These are phyloP conservation scores for Trematocara stigmaticum DNA, from an alignment of 2,113 vertebrate species.

Conservation along the genomic window DNA sequence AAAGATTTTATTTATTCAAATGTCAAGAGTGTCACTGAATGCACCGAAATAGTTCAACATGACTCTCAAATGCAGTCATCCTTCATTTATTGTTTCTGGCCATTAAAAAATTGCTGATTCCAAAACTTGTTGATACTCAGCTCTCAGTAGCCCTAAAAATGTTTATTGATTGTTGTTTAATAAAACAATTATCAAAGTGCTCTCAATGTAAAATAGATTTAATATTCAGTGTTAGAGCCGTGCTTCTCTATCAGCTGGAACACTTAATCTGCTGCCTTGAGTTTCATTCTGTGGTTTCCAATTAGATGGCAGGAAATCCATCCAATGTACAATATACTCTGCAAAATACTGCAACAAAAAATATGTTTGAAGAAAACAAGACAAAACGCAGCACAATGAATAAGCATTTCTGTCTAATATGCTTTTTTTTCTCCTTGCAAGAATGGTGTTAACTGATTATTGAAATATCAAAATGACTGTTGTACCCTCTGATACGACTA, in stretches of 20 bases:
- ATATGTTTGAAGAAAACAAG: rapidly evolving
- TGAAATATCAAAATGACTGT: neutral
- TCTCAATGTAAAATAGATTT: neutral
- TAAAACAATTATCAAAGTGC: rapidly evolving
- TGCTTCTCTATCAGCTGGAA: neutral
- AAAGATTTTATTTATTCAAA: neutral
- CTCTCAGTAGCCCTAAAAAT: neutral
- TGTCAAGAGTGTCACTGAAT: neutral
- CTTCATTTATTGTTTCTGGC: neutral
- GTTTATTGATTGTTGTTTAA: neutral
- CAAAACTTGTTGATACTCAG: neutral
- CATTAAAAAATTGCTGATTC: neutral
- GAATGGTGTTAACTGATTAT: rapidly evolving
- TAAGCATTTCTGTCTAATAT: neutral
- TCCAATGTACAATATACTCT: rapidly evolving
- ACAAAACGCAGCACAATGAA: rapidly evolving
- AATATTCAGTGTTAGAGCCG: neutral
- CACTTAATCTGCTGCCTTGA: neutral
- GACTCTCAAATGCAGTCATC: rapidly evolving
- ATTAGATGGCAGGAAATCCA: neutral
- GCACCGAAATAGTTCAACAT: neutral
- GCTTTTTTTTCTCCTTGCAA: rapidly evolving
- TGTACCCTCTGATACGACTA: rapidly evolving
- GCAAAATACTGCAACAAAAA: neutral
- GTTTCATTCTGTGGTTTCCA: neutral